Conservation (phyloP, 53 echinoderm and acorn worm species). For the Luidia sarsii region DNA sequence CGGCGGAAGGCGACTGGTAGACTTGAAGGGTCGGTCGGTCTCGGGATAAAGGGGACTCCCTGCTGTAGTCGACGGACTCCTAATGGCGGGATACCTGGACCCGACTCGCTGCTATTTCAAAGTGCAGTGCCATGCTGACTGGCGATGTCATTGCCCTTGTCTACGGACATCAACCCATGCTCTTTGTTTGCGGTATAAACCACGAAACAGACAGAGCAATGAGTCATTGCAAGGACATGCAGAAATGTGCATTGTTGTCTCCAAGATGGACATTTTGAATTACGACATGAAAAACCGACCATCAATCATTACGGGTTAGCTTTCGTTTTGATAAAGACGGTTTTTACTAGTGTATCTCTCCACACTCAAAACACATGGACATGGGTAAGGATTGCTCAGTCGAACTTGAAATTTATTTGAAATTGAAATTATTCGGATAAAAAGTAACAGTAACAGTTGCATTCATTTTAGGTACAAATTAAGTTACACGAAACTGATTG, state of each 20-base stretch:
- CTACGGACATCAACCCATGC: neutral
- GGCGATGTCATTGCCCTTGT: slow-evolving; percentile 29
- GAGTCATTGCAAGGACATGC: too few relatives aligned
- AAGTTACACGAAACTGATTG: neutral
- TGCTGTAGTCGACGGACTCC: slow-evolving; percentile 15
- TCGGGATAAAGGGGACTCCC: slow-evolving; percentile 11
- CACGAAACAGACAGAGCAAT: too few relatives aligned
- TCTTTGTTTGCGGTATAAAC: neutral
- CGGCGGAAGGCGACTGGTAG: neutral
- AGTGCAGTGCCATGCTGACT: slow-evolving; percentile 37
- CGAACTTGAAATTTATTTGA: too few relatives aligned
- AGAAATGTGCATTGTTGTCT: too few relatives aligned
- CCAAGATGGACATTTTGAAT: too few relatives aligned
- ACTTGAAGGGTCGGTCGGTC: neutral
- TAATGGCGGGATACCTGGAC: slow-evolving; percentile 1
- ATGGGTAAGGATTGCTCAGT: too few relatives aligned
- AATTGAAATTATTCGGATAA: too few relatives aligned
- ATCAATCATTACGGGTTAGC: too few relatives aligned
- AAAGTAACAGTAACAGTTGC: neutral
- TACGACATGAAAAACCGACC: too few relatives aligned
- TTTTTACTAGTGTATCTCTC: too few relatives aligned
- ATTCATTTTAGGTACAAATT: neutral
- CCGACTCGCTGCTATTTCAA: slow-evolving; percentile 15
- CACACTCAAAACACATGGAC: too few relatives aligned
- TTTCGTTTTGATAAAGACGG: too few relatives aligned